Percentiles rank a stretch among this genome's conserved stretches.
phyloP scores from a whole-genome alignment of 2,888 invertebrate genomes.

The Sthenelais limicola region DNA sequence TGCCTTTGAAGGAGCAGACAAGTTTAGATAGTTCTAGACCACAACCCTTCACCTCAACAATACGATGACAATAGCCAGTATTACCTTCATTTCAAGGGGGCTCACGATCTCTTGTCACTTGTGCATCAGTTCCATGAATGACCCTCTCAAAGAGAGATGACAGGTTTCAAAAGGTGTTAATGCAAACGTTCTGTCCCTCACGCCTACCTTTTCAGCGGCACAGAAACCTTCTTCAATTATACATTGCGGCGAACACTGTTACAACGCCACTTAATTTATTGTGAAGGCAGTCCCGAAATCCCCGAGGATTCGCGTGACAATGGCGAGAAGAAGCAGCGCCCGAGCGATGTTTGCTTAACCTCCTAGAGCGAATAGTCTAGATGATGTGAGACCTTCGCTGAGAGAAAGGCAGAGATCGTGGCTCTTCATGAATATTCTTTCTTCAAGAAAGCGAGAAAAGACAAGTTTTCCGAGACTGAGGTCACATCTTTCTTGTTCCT shows the following conservation, averaged over 20 bases:
- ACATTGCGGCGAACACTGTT: not conserved
- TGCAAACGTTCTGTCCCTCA: conserved; percentile 23
- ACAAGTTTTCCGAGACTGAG: no score
- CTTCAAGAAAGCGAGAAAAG: no score
- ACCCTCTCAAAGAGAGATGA: not conserved
- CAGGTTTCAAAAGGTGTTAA: conserved; percentile 13
- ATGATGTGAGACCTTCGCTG: not conserved
- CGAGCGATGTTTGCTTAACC: conserved; percentile 26
- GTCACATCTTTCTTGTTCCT: no score
- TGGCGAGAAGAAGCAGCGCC: conserved; percentile 12
- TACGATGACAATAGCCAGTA: no score
- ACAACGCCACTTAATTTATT: not conserved
- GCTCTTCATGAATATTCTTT: no score
- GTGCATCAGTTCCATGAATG: no score
- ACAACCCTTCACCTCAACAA: no score
- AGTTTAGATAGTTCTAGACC: no score
- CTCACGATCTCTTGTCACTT: no score
- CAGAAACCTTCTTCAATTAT: conserved; percentile 16
- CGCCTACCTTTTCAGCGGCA: conserved; percentile 8
- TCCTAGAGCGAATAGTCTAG: not conserved
- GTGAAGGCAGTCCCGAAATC: not conserved
- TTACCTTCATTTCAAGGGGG: no score
- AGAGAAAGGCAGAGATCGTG: not conserved
- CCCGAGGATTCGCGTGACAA: conserved; percentile 3
- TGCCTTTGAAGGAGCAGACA: no score